Percentiles rank a stretch among this genome's conserved stretches.
Evolutionary conservation across 2,888 invertebrate species (phyloP).

Genomic region (Blastobasis adustella): DNA sequence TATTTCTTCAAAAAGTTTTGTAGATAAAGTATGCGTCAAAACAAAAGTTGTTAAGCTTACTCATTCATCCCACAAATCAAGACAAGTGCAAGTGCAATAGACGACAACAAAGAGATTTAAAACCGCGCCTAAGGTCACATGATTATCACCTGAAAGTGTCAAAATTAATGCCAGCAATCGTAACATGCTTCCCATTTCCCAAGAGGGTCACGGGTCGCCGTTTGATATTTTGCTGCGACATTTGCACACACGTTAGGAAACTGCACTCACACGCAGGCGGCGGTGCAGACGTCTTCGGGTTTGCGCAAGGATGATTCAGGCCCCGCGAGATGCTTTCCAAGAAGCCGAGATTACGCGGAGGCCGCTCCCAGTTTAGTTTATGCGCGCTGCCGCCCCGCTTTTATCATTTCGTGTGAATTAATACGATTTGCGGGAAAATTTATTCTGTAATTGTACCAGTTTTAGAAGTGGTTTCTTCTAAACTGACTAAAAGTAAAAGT

Average conservation of each 20-base stretch:
- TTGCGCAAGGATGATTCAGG: conserved; percentile 1
- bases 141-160: background rate
- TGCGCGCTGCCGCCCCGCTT: background rate
- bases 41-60: too few species aligned
- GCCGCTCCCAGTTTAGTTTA: background rate
- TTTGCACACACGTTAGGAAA: conserved; percentile 57
- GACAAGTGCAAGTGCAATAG: too few species aligned
- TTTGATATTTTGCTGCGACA: conserved; percentile 62
- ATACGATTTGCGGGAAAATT: too few species aligned
- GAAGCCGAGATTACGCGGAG: background rate
- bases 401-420: too few species aligned
- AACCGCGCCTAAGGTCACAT: too few species aligned
- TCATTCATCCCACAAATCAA: too few species aligned
- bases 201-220: conserved; percentile 51
- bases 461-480: too few species aligned
- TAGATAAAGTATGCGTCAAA: too few species aligned
- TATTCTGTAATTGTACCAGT: too few species aligned
- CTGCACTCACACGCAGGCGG: conserved; percentile 31
- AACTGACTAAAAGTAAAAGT: too few species aligned
- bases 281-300: conserved; percentile 28
- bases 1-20: too few species aligned
- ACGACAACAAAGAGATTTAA: too few species aligned
- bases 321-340: background rate
- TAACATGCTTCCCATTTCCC: conserved; percentile 39
- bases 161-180: conserved; percentile 24